phyloP scores from a whole-genome alignment of 1,140 invertebrate species.

The Glomeris maerens region DNA sequence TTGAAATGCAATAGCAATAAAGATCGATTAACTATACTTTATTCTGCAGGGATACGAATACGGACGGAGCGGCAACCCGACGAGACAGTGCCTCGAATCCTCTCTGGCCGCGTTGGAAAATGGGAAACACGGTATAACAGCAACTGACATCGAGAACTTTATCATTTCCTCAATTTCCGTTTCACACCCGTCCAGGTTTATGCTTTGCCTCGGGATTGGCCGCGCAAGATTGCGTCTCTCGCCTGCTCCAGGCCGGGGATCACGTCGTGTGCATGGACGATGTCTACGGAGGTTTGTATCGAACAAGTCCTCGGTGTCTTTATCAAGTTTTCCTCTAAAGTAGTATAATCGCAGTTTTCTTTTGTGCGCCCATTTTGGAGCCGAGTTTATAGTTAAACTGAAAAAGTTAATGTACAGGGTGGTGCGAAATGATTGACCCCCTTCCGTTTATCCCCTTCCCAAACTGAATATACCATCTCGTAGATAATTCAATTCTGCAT shows the following conservation, averaged over 20 bases:
- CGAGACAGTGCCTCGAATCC: slow-evolving; percentile 70
- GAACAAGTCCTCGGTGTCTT: too few relatives aligned
- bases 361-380: too few relatives aligned
- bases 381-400: too few relatives aligned
- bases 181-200: slow-evolving; percentile 34
- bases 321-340: too few relatives aligned
- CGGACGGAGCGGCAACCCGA: slow-evolving; percentile 87
- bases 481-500: too few relatives aligned
- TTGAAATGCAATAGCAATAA: too few relatives aligned
- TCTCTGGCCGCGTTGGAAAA: slow-evolving; percentile 80
- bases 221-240: slow-evolving; percentile 55
- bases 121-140: slow-evolving; percentile 56
- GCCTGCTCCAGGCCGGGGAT: slow-evolving; percentile 67
- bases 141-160: neutral
- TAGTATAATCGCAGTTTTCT: too few relatives aligned
- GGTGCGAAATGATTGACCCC: too few relatives aligned
- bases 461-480: too few relatives aligned
- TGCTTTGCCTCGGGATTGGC: slow-evolving; percentile 82
- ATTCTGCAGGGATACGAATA: slow-evolving; percentile 71
- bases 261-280: slow-evolving; percentile 86
- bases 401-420: too few relatives aligned
- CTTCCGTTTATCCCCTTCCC: too few relatives aligned
- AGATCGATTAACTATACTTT: neutral
- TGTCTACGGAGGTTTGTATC: slow-evolving; percentile 91
- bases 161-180: neutral